Percentiles rank a stretch among this genome's conserved stretches.
These are phyloP conservation scores for Pseudanteris insignis DNA, from an alignment of 2,888 invertebrate species.

Conservation along the genomic window DNA sequence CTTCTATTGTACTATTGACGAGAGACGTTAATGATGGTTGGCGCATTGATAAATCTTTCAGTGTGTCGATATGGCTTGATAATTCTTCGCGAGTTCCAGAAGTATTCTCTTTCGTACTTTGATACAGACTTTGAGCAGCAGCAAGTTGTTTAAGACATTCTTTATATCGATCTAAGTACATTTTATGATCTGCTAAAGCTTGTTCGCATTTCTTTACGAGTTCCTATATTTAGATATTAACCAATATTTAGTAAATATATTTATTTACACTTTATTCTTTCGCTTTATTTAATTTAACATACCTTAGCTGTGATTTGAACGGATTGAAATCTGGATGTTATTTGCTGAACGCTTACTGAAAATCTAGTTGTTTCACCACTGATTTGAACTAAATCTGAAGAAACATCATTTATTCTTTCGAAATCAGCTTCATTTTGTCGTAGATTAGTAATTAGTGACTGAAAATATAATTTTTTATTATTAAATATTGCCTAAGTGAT, in stretches of 20 bases:
- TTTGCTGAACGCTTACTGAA: conserved; percentile 87
- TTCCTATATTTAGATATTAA: too few relatives aligned
- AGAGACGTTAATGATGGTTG: conserved; percentile 79
- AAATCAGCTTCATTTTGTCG: conserved; percentile 87
- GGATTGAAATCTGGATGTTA: conserved; percentile 88
- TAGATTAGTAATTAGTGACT: conserved; percentile 80
- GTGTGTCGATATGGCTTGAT: conserved; percentile 74
- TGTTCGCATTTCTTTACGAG: conserved; percentile 92
- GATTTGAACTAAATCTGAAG: conserved; percentile 83
- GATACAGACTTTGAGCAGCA: conserved; percentile 77
- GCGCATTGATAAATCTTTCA: conserved; percentile 79
- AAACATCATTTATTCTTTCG: conserved; percentile 86
- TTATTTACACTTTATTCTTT: background rate
- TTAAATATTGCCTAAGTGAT: too few relatives aligned
- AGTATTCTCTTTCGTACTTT: conserved; percentile 72
- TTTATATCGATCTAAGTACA: conserved; percentile 83
- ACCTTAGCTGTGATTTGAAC: conserved; percentile 86
- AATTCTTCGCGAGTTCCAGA: conserved; percentile 75
- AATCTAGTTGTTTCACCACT: conserved; percentile 88
- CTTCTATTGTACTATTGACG: conserved; percentile 84
- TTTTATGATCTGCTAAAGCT: conserved; percentile 82
- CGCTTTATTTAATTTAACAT: too few relatives aligned
- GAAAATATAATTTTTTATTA: too few relatives aligned
- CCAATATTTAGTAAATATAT: background rate
- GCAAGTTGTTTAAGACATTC: conserved; percentile 85